Evolutionary conservation across 2,888 invertebrate genomes (phyloP), one percentile per base, ranked within the genome.

Genomic region (Epistrophella euchroma): DNA sequence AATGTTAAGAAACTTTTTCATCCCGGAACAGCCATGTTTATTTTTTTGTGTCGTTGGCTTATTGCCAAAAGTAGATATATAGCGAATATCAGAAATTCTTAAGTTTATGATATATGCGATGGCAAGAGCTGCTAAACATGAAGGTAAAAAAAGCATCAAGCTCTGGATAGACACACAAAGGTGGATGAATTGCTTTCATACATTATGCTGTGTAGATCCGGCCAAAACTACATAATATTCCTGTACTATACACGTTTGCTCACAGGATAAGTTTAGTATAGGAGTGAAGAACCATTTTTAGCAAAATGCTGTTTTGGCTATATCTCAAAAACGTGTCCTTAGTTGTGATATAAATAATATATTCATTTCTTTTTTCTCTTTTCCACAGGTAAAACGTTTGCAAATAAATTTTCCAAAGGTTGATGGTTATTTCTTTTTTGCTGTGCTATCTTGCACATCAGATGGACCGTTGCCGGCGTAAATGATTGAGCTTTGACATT

Each of bases 251-350:
- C 64, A 68, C 50, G 58, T 37, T 58, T 7, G 22, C 15, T 37
- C 19, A 37, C 9, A 32, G 47, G 56, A 71, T 56, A 4, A 40
- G 11, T 50, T 64, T 47, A 43, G 62, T 62, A 76, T 45, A 47
- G 50, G 62, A 55, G 50, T 35, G 68, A 62, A 83, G 62, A 70
- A 83, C 32, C 71, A 84, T 81, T 82, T 77, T 73, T 47, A 56
- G 82, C 43, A 66, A 78, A 86, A 82, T 86, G 73, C 82, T 78
- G 73, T 64, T 71, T 70, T 74, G 73, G 77, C 81, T 85, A 77
- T 81, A 81, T 81, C 76, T 64, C 77, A 71, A 70, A 86, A 82
- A 86, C 86, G 86, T 86, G 86, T 86, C 82, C 77, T 86, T 74
- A 73, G 77, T 74, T 74, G 73, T 77, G 62, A 64, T 56, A 82